These are phyloP conservation scores for Tribolium madens DNA, from an alignment of 1,140 invertebrate genomes.

Conservation along the genomic window DNA sequence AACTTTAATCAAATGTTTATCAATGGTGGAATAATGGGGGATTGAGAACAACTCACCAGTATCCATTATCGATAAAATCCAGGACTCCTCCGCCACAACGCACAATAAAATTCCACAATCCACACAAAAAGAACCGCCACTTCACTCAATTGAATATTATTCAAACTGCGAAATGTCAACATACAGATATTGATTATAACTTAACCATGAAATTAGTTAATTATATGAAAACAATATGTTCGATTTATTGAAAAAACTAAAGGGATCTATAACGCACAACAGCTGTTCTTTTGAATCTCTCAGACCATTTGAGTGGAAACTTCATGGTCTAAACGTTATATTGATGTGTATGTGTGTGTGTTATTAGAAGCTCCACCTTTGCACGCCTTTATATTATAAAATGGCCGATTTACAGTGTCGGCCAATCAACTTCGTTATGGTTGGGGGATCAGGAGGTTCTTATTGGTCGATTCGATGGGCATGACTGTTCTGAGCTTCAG, in stretches of 20 bases:
- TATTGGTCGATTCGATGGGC: constrained; percentile 10
- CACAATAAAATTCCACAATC: constrained; percentile 20
- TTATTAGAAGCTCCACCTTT: constrained; percentile 44
- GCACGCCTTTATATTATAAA: constrained; percentile 52
- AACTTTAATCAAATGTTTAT: too few relatives aligned
- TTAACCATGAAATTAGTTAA: constrained; percentile 21
- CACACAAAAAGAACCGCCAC: constrained; percentile 2
- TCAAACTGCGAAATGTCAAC: not conserved
- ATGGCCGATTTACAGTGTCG: constrained; percentile 50
- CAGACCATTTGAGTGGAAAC: constrained; percentile 59
- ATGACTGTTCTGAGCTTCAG: not conserved
- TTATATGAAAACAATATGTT: not conserved
- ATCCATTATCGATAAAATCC: constrained; percentile 29
- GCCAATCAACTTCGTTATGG: constrained; percentile 35
- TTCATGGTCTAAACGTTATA: constrained; percentile 52
- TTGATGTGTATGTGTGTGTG: constrained; percentile 42
- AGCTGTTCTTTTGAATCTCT: constrained; percentile 49
- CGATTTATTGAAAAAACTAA: constrained; percentile 11
- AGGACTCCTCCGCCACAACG: not conserved
- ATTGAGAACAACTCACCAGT: constrained; percentile 1
- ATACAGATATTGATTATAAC: constrained; percentile 8
- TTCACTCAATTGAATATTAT: not conserved
- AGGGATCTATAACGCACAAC: constrained; percentile 33
- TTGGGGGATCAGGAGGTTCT: constrained; percentile 13
- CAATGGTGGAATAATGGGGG: too few relatives aligned